Evolutionary conservation across 2,888 invertebrate genomes (phyloP).

Genomic region (Andricus curvator): DNA sequence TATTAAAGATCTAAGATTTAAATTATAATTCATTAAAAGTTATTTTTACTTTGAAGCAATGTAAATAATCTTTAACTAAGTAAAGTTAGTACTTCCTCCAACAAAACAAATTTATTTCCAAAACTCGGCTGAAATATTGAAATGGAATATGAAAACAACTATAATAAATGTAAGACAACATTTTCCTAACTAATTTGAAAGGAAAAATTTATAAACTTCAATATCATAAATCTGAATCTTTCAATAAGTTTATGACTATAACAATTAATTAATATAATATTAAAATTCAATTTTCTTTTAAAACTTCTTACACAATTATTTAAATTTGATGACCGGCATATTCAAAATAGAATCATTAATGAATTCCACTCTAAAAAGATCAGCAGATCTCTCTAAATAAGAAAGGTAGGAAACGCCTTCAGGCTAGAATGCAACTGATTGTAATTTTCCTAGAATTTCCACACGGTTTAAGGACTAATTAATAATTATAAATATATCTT

Average conservation of each 20-base stretch:
- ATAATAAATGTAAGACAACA: no score
- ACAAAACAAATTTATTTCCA: neutral
- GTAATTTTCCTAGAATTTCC: neutral
- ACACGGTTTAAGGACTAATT: neutral
- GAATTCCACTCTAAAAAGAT: neutral
- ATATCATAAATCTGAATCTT: neutral
- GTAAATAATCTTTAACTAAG: no score
- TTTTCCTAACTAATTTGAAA: no score
- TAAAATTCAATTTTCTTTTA: neutral
- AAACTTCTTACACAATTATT: neutral
- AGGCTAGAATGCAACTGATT: neutral
- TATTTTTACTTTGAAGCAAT: no score
- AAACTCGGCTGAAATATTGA: no score
- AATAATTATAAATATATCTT: neutral
- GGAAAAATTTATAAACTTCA: neutral
- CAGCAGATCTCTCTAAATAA: neutral
- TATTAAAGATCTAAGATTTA: no score
- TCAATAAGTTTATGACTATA: neutral
- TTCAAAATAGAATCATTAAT: neutral
- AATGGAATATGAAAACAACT: no score
- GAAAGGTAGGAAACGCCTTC: neutral
- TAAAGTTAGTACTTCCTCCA: no score
- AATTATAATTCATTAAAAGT: no score
- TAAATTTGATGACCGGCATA: neutral
- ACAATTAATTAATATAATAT: neutral